Conservation (phyloP, 2,113 vertebrate species). For the Dasyprocta punctata region DNA sequence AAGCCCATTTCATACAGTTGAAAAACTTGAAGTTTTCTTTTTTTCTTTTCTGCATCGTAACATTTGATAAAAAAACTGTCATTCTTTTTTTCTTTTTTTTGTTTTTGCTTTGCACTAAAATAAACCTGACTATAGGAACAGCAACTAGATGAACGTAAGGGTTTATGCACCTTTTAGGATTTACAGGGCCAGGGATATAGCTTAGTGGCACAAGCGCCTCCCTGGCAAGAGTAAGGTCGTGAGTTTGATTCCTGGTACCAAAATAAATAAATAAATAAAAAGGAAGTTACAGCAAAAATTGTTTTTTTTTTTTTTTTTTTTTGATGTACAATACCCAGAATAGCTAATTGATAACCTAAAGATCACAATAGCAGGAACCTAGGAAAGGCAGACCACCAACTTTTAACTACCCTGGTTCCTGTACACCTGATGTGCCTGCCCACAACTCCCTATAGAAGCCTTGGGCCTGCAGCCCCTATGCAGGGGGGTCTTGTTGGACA, state of each 20-base stretch:
- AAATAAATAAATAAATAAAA: too few relatives aligned
- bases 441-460: not conserved
- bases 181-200: conserved; percentile 81
- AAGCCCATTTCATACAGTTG: conserved; percentile 87
- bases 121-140: conserved; percentile 95
- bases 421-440: not conserved
- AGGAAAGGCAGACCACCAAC: not conserved
- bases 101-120: conserved; percentile 94
- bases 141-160: conserved; percentile 95
- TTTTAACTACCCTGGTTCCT: not conserved
- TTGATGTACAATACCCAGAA: not conserved
- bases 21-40: conserved; percentile 81
- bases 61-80: conserved; percentile 94
- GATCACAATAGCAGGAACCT: not conserved
- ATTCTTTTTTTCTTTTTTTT: not conserved
- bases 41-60: conserved; percentile 85
- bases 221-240: too few relatives aligned
- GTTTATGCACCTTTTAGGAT: conserved; percentile 95
- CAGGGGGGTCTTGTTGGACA: not conserved
- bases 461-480: not conserved
- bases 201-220: too few relatives aligned
- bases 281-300: too few relatives aligned
- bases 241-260: too few relatives aligned
- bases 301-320: too few relatives aligned
- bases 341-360: not conserved